A percentile compares a stretch with the other conserved stretches of the same genome.
These are phyloP conservation scores for Chaunax sp. DNA, from an alignment of 2,797 vertebrate genomes.

Conservation along the genomic window DNA sequence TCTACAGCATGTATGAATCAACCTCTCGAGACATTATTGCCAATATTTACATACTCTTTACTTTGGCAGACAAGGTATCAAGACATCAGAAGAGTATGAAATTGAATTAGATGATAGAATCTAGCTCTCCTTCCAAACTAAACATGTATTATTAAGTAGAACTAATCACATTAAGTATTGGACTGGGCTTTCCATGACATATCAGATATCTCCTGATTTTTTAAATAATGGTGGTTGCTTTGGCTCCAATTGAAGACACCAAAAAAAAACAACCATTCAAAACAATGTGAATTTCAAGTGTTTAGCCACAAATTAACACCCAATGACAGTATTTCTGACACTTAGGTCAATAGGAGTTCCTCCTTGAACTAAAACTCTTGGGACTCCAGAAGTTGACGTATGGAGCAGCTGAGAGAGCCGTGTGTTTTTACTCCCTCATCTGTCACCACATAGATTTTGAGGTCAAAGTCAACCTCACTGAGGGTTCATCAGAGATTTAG, in stretches of 20 bases:
- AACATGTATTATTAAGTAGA: neutral
- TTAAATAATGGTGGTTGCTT: neutral
- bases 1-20: neutral
- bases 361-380: neutral
- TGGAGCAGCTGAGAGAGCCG: conserved; percentile 29
- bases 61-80: neutral
- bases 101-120: neutral
- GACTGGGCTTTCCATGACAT: neutral
- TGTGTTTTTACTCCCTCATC: conserved; percentile 43
- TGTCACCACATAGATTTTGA: conserved; percentile 46
- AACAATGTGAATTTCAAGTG: conserved; percentile 1
- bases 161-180: neutral
- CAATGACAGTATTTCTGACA: neutral
- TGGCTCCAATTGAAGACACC: neutral
- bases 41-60: neutral
- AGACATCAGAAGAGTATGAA: neutral
- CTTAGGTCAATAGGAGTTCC: neutral
- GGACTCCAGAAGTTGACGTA: conserved; percentile 30
- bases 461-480: conserved; percentile 19
- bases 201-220: neutral
- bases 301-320: neutral
- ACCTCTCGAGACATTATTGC: neutral
- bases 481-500: conserved; percentile 25
- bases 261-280: neutral
- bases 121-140: neutral